Evolutionary conservation across 2,797 vertebrate species (phyloP), one percentile per base, ranked within the genome.

Genomic region (Hybognathus amarus): DNA sequence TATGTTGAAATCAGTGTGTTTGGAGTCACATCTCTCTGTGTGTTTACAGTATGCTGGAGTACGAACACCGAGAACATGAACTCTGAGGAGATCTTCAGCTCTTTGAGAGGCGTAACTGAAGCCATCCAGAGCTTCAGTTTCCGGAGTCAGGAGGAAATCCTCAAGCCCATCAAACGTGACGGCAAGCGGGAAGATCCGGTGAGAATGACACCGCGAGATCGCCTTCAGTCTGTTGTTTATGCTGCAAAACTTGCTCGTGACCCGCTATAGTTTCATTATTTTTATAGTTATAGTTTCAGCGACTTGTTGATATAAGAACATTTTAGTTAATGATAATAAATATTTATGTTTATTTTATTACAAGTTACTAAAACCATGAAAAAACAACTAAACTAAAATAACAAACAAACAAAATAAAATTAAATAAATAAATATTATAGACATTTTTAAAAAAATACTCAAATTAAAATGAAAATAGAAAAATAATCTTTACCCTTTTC

Each of bases 111-210:
- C 68, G 97, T 99, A 89, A 97, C 97, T 4, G 97, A 99, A 94
- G 97, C 97, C 4, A 99, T 99, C 87, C 97, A 98, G 93, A 99
- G 95, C 91, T 99, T 97, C 91, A 97, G 97, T 93, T 98, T 96
- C 92, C 96, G 96, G 86, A 99, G 97, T 91, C 97, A 98, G 87
- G 97, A 98, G 66, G 98, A 98, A 91, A 92, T 96, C 82, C 94
- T 96, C 59, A 97, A 99, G 83, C 96, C 96, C 2, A 94, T 96
- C 79, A 95, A 96, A 84, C 94, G 96, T 15, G 97, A 99, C 42
- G 90, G 92, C 73, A 97, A 95, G 90, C 96, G 96, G 84, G 97
- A 98, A 36, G 94, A 95, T 79, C 88, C 90, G 84, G 97, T 98
- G 91, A 96, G 96, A 94, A 2, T n/a, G 45, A 3, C 30, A 33